phyloP scores from a whole-genome alignment of 2,888 invertebrate genomes.

The Augiades crinisus region DNA sequence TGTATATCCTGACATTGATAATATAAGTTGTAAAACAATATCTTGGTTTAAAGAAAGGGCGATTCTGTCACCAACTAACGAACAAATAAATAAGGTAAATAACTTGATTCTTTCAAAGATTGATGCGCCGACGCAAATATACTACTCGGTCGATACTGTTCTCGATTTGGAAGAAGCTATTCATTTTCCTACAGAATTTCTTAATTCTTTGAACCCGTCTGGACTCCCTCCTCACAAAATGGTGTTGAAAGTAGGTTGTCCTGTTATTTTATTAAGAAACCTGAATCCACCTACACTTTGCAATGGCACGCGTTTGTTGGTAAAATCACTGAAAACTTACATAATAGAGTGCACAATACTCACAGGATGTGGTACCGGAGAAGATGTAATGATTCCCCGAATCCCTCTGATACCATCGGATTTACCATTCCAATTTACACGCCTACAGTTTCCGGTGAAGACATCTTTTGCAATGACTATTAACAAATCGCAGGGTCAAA shows the following conservation, averaged over 20 bases:
- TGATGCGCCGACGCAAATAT: constrained; percentile 34
- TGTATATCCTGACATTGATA: constrained; percentile 37
- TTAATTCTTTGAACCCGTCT: constrained; percentile 32
- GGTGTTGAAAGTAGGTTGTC: constrained; percentile 37
- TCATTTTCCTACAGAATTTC: constrained; percentile 29
- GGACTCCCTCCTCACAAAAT: constrained; percentile 35
- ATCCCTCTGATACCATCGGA: constrained; percentile 34
- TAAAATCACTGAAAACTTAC: constrained; percentile 36
- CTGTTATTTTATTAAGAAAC: constrained; percentile 37
- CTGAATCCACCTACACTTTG: constrained; percentile 34
- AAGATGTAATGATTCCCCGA: constrained; percentile 30
- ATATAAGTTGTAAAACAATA: constrained; percentile 35
- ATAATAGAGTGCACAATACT: constrained; percentile 39
- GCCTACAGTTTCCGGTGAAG: constrained; percentile 33
- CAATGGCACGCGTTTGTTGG: constrained; percentile 30
- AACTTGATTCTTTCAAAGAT: constrained; percentile 31
- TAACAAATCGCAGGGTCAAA: constrained; percentile 27
- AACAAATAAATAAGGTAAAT: constrained; percentile 38
- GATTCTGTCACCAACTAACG: constrained; percentile 38
- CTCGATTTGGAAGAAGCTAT: constrained; percentile 33
- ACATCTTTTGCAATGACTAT: constrained; percentile 32
- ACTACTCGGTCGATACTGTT: constrained; percentile 37
- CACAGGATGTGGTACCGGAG: constrained; percentile 36
- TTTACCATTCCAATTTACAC: constrained; percentile 36
- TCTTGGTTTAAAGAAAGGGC: constrained; percentile 38